Evolutionary conservation across 1,140 invertebrate species (phyloP).

Genomic region (Drosophila equinoxialis): DNA sequence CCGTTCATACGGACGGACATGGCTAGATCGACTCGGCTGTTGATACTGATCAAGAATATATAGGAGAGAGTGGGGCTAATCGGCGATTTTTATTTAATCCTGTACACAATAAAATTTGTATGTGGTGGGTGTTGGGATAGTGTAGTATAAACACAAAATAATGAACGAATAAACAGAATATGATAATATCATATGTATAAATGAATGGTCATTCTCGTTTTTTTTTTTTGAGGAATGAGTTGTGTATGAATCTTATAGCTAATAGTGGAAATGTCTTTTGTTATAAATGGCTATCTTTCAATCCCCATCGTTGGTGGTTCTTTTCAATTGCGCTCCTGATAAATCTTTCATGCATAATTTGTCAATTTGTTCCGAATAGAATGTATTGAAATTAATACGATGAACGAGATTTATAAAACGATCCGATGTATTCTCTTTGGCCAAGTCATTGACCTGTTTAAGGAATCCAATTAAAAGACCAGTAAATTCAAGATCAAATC

Average conservation of each 20-base stretch:
- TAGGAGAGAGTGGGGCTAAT: too few species aligned
- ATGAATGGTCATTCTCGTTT: too few species aligned
- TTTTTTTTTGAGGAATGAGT: not conserved
- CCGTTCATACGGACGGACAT: too few species aligned
- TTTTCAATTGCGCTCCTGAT: slow-evolving; percentile 16
- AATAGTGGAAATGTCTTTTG: not conserved
- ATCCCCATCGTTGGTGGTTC: slow-evolving; percentile 73
- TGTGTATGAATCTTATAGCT: not conserved
- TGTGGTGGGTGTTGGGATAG: not conserved
- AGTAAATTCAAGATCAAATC: slow-evolving; percentile 89
- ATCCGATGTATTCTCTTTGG: slow-evolving; percentile 88
- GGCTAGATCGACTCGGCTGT: too few species aligned
- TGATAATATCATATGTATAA: slow-evolving; percentile 2
- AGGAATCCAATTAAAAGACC: slow-evolving; percentile 88
- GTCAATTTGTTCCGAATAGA: slow-evolving; percentile 88
- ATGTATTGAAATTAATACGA: slow-evolving; percentile 93
- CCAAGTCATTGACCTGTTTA: slow-evolving; percentile 88
- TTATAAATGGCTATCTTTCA: not conserved
- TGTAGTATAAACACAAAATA: too few species aligned
- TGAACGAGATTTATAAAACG: slow-evolving; percentile 89
- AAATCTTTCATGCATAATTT: slow-evolving; percentile 43
- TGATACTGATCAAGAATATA: too few species aligned
- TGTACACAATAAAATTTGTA: slow-evolving; percentile 4
- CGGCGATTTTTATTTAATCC: too few species aligned
- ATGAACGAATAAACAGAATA: not conserved